Evolutionary conservation across 2,113 vertebrate genomes (phyloP).

Genomic region (Lipotes vexillifer): DNA sequence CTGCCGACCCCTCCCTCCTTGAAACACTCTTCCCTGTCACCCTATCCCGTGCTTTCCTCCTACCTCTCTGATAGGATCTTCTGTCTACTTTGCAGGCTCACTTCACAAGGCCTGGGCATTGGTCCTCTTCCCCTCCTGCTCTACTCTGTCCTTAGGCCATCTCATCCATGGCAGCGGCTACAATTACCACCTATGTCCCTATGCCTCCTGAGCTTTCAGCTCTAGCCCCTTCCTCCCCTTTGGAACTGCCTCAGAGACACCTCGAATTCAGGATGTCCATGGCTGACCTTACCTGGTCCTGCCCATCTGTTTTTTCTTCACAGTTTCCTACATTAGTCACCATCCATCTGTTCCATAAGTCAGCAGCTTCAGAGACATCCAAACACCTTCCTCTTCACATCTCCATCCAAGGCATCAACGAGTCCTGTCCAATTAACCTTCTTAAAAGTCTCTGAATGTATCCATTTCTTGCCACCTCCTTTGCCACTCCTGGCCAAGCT

Average conservation of each 20-base stretch:
- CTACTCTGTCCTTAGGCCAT: neutral
- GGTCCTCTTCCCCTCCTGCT: neutral
- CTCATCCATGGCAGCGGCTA: neutral
- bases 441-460: neutral
- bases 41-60: neutral
- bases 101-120: neutral
- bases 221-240: no score
- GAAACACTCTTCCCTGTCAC: neutral
- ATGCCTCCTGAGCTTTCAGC: neutral
- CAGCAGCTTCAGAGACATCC: neutral
- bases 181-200: rapidly evolving
- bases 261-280: neutral
- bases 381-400: neutral
- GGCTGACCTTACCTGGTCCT: neutral
- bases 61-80: neutral
- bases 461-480: neutral
- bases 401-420: neutral
- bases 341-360: neutral
- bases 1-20: neutral
- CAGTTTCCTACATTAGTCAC: neutral
- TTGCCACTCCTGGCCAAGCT: neutral
- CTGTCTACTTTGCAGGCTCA: neutral
- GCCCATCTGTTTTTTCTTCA: neutral
- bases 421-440: neutral
- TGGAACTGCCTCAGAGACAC: neutral